phyloP scores from a whole-genome alignment of 2,797 vertebrate genomes.

The Ficedula albicollis region DNA sequence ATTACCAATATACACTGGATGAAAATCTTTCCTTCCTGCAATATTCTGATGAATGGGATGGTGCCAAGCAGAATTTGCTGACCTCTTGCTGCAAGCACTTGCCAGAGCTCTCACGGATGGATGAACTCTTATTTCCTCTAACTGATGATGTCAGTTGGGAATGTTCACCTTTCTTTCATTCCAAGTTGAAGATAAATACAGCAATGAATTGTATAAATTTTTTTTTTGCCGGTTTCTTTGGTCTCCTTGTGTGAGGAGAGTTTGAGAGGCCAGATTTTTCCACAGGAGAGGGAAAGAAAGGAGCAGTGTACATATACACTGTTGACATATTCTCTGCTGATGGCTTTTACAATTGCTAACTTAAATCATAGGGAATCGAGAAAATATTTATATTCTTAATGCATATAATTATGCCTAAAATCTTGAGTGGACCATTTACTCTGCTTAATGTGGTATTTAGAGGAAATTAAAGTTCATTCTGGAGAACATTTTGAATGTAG shows the following conservation, averaged over 20 bases:
- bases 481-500: slow-evolving; percentile 44
- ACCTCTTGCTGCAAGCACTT: background rate
- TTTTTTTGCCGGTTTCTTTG: background rate
- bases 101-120: slow-evolving; percentile 26
- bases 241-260: background rate
- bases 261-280: background rate
- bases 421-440: slow-evolving; percentile 64
- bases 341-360: slow-evolving; percentile 36
- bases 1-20: background rate
- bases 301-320: background rate
- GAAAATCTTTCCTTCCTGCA: background rate
- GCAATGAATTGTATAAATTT: background rate
- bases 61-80: background rate
- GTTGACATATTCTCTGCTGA: background rate
- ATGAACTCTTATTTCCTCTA: slow-evolving; percentile 48
- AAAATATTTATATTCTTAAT: slow-evolving; percentile 69
- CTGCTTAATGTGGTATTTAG: slow-evolving; percentile 65
- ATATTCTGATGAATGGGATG: slow-evolving; percentile 27
- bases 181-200: slow-evolving; percentile 24
- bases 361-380: slow-evolving; percentile 42
- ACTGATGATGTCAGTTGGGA: slow-evolving; percentile 56
- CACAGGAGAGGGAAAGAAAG: background rate
- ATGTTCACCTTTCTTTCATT: slow-evolving; percentile 51
- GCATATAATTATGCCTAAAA: slow-evolving; percentile 56
- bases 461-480: slow-evolving; percentile 66